phyloP scores from a whole-genome alignment of 2,797 vertebrate genomes.

The Acropternis orthonyx region DNA sequence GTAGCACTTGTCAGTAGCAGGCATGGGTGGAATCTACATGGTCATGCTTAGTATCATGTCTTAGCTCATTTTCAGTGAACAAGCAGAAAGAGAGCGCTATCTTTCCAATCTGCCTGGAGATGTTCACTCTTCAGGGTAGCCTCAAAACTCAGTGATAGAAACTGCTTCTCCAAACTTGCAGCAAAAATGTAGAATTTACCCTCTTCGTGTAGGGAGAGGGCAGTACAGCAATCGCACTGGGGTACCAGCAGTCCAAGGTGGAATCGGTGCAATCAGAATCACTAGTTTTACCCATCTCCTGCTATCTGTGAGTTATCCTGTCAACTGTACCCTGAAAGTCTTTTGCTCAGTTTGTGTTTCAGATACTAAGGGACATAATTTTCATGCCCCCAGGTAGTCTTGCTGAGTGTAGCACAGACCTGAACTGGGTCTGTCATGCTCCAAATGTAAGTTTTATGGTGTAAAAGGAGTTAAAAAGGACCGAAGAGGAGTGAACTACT shows the following conservation, averaged over 20 bases:
- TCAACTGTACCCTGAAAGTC: background rate
- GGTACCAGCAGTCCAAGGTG: background rate
- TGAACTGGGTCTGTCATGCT: background rate
- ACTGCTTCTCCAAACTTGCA: background rate
- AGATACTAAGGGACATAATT: background rate
- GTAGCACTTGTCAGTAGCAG: accelerated
- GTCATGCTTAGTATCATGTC: background rate
- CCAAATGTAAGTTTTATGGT: background rate
- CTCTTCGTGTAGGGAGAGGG: background rate
- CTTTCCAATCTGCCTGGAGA: background rate
- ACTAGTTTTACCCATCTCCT: background rate
- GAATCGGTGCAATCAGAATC: background rate
- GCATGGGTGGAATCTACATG: accelerated
- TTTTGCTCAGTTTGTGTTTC: background rate
- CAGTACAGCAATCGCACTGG: background rate
- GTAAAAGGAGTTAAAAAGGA: background rate
- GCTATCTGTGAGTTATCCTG: background rate
- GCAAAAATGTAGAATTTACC: background rate
- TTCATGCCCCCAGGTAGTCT: background rate
- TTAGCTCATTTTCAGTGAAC: accelerated
- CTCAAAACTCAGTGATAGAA: background rate
- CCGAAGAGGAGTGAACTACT: background rate
- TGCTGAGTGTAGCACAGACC: background rate
- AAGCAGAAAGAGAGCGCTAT: background rate
- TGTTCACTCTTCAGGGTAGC: background rate